Base-by-base conservation (phyloP, 1,140 invertebrate genomes). In the Doryteuthis pealeii region DNA sequence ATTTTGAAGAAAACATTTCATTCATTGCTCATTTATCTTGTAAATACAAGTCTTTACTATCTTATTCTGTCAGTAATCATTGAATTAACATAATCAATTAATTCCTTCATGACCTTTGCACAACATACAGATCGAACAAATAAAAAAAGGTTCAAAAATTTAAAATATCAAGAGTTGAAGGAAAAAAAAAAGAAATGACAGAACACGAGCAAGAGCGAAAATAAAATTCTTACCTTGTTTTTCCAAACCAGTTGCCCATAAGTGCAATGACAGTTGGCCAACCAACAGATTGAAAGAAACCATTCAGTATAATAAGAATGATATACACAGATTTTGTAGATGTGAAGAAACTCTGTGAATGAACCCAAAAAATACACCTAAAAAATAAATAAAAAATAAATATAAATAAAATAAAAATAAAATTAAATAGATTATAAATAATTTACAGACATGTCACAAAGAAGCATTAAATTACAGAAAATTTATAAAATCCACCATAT, bases 231-330 rank as follows among this genome's bases (percentile, higher is more conserved):
- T 80, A 91, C 91, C 90, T 86, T 92, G 92, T 91, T 88, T 94
- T 95, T 4, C 96, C 96, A 89, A 96, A 98, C 97, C 97, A 99
- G 83, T 98, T 96, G n/a, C 94, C 94, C 67, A 99, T 93, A 1
- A 95, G 92, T 35, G 96, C 93, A 0, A 99, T 96, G 0, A 98
- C 96, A 49, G 95, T 95, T 0, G 97, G 94, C 94, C 94, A 95
- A 3, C 95, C 96, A 22, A 94, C 95, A 0, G 95, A 96, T 90
- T 98, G 96, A 40, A 93, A 91, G 45, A 97, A 90, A 40, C 96
- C 96, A 49, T 93, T 94, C n/a, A 93, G 86, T 22, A 92, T 91
- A 92, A 96, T 87, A 5, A 85, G 31, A 15, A 77, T 28, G 18
- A 88, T 73, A 77, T 90, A 90, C 68, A 86, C 85, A 65, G 85